A percentile compares a stretch with the other conserved stretches of the same genome.
Conservation (phyloP, 2,888 invertebrate genomes). For the Dermolepida albohirtum region DNA sequence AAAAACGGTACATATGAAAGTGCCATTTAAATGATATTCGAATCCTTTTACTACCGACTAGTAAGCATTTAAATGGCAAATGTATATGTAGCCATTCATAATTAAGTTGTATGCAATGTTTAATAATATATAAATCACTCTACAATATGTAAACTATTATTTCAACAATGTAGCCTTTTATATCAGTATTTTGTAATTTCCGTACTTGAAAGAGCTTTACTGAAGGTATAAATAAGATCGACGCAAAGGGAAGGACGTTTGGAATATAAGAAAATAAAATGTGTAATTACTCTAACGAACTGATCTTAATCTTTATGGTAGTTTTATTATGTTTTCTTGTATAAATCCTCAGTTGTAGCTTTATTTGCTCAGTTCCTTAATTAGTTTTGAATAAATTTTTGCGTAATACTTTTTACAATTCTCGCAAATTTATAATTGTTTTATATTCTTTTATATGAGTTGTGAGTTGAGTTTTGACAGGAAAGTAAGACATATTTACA, state of each 20-base stretch:
- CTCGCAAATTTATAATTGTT: too few species aligned
- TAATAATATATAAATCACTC: too few species aligned
- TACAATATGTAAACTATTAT: too few species aligned
- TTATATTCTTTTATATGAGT: too few species aligned
- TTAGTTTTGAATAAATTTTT: slow-evolving; percentile 14
- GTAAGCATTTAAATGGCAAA: too few species aligned
- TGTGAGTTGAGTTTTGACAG: too few species aligned
- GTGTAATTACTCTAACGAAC: slow-evolving; percentile 22
- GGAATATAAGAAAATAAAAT: not conserved
- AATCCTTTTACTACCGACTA: slow-evolving; percentile 2
- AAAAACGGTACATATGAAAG: slow-evolving; percentile 6
- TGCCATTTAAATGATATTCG: slow-evolving; percentile 6
- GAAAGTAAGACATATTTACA: too few species aligned
- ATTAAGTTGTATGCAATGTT: too few species aligned
- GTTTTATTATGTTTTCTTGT: slow-evolving; percentile 16
- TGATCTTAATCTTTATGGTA: slow-evolving; percentile 24
- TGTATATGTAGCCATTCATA: too few species aligned
- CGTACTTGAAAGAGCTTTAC: too few species aligned
- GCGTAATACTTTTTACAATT: slow-evolving; percentile 1
- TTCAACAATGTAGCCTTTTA: too few species aligned
- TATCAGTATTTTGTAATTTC: too few species aligned
- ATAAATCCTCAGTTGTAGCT: slow-evolving; percentile 11
- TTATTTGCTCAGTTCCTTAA: slow-evolving; percentile 6
- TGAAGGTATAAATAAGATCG: not conserved
- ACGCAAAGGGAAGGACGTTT: not conserved